Evolutionary conservation across 2,113 vertebrate genomes (phyloP).

Genomic region (Microcebus murinus): DNA sequence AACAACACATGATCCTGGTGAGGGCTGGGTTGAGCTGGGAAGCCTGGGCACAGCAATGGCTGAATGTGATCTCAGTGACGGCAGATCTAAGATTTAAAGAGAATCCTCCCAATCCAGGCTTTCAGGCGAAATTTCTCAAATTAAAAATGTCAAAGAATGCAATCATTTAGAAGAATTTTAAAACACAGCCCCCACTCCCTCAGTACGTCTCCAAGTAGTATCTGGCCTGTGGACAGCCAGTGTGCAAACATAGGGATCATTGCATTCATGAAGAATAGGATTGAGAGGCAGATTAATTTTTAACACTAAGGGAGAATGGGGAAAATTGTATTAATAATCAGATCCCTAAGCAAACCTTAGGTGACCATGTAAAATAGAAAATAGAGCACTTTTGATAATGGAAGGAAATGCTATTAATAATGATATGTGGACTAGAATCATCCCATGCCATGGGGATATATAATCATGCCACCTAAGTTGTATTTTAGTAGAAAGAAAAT

Average conservation of each 20-base stretch:
- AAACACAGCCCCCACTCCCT: accelerated
- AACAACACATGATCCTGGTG: not conserved
- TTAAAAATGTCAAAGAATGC: not conserved
- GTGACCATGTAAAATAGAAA: not conserved
- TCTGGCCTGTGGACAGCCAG: not conserved
- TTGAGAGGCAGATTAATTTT: not conserved
- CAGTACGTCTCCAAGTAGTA: not conserved
- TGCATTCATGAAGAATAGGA: not conserved
- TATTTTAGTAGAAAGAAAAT: not conserved
- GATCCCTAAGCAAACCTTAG: not conserved
- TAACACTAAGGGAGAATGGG: not conserved
- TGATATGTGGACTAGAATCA: not conserved
- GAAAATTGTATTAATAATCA: not conserved
- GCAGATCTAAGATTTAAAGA: not conserved
- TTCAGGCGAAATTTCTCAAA: not conserved
- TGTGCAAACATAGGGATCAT: not conserved
- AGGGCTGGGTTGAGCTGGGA: not conserved
- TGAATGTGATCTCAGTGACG: not conserved
- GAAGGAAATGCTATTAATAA: not conserved
- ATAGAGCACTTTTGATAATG: not conserved
- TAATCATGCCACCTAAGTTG: not conserved
- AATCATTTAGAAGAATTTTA: not conserved
- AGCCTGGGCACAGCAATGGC: not conserved
- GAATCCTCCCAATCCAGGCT: not conserved
- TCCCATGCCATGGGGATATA: too few species aligned